Percentiles rank a stretch among this genome's conserved stretches.
Conservation (phyloP, 2,113 vertebrate species). For the Tupaia tana region DNA sequence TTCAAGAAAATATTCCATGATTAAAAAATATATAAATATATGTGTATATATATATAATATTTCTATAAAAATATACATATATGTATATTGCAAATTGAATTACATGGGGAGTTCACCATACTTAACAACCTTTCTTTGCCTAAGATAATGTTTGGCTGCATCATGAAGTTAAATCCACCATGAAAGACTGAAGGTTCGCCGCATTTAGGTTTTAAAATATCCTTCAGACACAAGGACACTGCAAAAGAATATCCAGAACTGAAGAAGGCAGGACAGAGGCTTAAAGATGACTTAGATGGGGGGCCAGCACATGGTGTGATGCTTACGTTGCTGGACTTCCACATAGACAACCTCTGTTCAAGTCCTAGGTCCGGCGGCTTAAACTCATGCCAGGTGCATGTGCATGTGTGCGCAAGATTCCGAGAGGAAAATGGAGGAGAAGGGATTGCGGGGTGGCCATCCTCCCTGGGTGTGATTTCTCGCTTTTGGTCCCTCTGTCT, state of each 20-base stretch:
- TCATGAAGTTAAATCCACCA: not conserved
- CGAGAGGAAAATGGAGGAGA: too few species aligned
- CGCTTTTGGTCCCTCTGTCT: too few species aligned
- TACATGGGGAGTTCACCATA: not conserved
- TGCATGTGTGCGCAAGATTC: too few species aligned
- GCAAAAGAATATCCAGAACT: not conserved
- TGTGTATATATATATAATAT: too few species aligned
- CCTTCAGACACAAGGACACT: not conserved
- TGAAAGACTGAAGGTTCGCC: not conserved
- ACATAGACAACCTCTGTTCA: too few species aligned
- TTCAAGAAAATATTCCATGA: not conserved
- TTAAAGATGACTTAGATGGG: not conserved
- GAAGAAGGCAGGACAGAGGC: not conserved
- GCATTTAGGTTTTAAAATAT: not conserved
- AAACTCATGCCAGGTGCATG: too few species aligned
- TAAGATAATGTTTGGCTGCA: not conserved
- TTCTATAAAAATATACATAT: too few species aligned
- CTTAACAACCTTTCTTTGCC: not conserved
- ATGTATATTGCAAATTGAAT: not conserved
- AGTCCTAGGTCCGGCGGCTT: too few species aligned
- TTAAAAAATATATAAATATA: not conserved
- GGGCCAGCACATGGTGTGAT: too few species aligned
- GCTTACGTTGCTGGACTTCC: too few species aligned
- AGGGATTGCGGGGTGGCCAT: too few species aligned
- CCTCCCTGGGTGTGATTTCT: too few species aligned